phyloP scores from a whole-genome alignment of 92 coral and sea anemone genomes.

The Bergia puertoricense region DNA sequence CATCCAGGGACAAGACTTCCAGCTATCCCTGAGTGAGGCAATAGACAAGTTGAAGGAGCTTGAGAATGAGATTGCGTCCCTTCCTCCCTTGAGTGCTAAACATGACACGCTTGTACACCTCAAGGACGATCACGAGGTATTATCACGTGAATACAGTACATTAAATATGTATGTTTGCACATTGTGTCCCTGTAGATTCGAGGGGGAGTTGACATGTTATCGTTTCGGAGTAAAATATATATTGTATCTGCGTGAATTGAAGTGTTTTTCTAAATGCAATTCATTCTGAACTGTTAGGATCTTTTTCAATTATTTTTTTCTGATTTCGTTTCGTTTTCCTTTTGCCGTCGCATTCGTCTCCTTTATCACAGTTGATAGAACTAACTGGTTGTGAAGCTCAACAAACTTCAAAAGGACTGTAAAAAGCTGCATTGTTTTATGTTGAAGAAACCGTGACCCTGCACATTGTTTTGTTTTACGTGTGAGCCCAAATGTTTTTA shows the following conservation, averaged over 20 bases:
- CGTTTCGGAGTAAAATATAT: too few species aligned
- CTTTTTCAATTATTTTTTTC: neutral
- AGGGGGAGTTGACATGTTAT: neutral
- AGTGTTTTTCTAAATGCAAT: neutral
- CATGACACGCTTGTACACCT: constrained; percentile 73
- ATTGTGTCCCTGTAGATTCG: neutral
- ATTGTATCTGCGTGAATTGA: too few species aligned
- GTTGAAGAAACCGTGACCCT: too few species aligned
- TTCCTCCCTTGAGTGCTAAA: constrained; percentile 75
- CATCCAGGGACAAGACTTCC: constrained; percentile 75
- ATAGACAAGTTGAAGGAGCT: constrained; percentile 75
- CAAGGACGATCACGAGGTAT: constrained; percentile 95
- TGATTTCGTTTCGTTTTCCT: neutral
- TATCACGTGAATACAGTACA: neutral
- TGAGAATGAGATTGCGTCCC: constrained; percentile 62
- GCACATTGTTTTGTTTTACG: too few species aligned
- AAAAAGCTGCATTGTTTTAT: too few species aligned
- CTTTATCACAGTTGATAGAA: neutral
- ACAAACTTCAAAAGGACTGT: too few species aligned
- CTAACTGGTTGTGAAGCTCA: too few species aligned
- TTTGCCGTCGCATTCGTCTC: neutral
- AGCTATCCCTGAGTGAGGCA: constrained; percentile 75
- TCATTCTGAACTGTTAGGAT: neutral
- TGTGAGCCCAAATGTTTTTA: too few species aligned
- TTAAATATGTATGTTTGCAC: neutral